These are phyloP conservation scores for Anoplolepis gracilipes DNA, from an alignment of 1,140 invertebrate species.

Conservation along the genomic window DNA sequence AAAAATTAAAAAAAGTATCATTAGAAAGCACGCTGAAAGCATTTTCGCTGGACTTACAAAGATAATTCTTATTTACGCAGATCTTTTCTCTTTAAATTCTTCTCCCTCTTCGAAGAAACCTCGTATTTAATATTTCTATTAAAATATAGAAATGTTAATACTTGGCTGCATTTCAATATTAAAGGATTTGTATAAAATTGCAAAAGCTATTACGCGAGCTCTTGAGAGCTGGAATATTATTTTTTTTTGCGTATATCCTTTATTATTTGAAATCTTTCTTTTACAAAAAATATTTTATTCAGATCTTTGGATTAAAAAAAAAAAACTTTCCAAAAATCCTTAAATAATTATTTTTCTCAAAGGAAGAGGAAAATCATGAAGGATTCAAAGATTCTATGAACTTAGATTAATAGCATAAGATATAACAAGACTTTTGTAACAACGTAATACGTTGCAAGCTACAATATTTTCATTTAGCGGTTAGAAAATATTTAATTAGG, in stretches of 20 bases:
- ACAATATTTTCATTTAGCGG: constrained; percentile 6
- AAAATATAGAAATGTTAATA: not conserved
- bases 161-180: not conserved
- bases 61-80: not conserved
- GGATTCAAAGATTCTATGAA: not conserved
- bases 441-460: constrained; percentile 28
- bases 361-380: not conserved
- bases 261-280: not conserved
- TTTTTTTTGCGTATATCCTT: not conserved
- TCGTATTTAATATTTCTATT: not conserved
- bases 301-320: not conserved
- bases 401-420: not conserved
- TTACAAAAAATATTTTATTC: constrained; percentile 9
- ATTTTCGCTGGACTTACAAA: not conserved
- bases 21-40: not conserved
- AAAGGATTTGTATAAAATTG: not conserved
- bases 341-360: constrained; percentile 3
- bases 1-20: not conserved
- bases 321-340: not conserved
- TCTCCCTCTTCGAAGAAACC: not conserved
- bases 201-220: not conserved
- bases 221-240: not conserved
- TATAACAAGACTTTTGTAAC: constrained; percentile 28
- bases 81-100: constrained; percentile 18
- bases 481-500: constrained; percentile 16